Base-by-base conservation (phyloP, 2,113 vertebrate species). In the Atlantisia rogersi region DNA sequence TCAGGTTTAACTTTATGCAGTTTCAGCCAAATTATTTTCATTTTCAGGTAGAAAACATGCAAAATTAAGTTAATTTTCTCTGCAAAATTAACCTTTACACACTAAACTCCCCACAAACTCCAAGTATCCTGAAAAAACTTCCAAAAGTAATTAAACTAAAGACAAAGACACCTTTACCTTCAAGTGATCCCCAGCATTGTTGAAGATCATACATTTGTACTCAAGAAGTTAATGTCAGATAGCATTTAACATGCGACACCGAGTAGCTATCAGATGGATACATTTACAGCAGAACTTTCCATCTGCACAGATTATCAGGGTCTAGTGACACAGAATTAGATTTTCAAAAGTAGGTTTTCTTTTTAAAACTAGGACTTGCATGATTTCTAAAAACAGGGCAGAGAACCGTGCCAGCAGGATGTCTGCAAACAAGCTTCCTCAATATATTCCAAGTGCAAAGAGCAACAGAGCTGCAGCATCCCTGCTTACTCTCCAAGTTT, bases 281-380 rank as follows among this genome's bases (percentile, higher is more conserved):
- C 12, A 16, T 44, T 81, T 40, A 39, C 40, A 37, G 32, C 10
- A 50, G 40, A 83, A 68, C 37, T 75, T 92, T 29, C 42, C 29
- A 65, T 58, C 58, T 64, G 42, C 62, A 76, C 35, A 56, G 56
- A 18, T 14, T 11, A 44, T 24, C 46, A 48, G 35, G 28, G 8
- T 60, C 56, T 53, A 70, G 53, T 21, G n/a, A 62, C 15, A 60
- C 14, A 60, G 58, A 86, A 77, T 56, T 31, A 69, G n/a, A 56
- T 73, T 93, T 63, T 93, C 39, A 68, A 76, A 90, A 82, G 56
- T 58, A 93, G 76, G 29, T 78, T 84, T 60, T 60, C 35, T 86
- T 92, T 78, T 17, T 64, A 86, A 96, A 96, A 96, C 80, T 48
- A 88, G 60, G 20, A 56, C 63, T 86, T 82, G 12, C n/a, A 6